Percentiles rank a stretch among this genome's conserved stretches.
phyloP scores from a whole-genome alignment of 2,797 vertebrate species.

The Anniella stebbinsi region DNA sequence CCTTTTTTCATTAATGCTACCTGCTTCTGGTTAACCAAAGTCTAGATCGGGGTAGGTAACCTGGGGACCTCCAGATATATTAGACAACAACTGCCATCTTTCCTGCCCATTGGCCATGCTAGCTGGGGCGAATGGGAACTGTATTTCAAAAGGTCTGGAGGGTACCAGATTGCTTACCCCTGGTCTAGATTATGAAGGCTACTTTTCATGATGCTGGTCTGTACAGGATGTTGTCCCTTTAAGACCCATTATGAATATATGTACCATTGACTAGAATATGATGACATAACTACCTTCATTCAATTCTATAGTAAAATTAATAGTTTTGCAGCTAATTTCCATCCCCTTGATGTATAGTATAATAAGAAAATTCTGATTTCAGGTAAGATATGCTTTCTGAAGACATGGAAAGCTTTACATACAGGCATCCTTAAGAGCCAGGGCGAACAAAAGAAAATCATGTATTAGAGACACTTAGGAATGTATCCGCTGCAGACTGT shows the following conservation, averaged over 20 bases:
- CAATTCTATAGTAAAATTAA: neutral
- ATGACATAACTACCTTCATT: neutral
- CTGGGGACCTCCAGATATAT: too few species aligned
- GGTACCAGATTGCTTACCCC: too few species aligned
- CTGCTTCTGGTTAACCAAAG: neutral
- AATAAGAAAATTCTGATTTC: neutral
- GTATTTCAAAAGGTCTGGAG: too few species aligned
- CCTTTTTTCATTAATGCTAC: neutral
- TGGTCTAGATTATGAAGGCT: neutral
- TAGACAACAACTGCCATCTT: too few species aligned
- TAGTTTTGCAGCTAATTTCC: neutral
- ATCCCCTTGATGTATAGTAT: neutral
- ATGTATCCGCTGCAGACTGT: neutral
- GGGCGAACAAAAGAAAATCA: neutral
- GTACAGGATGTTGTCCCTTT: neutral
- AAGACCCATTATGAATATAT: neutral
- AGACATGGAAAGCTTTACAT: neutral
- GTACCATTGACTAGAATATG: neutral
- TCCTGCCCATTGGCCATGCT: too few species aligned
- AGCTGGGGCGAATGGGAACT: too few species aligned
- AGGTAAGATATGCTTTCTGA: neutral
- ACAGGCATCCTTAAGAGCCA: neutral
- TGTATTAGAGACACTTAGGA: neutral
- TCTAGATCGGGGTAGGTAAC: neutral
- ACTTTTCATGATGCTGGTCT: neutral